phyloP scores from a whole-genome alignment of 2,888 invertebrate genomes.

The Orthosia gracilis region DNA sequence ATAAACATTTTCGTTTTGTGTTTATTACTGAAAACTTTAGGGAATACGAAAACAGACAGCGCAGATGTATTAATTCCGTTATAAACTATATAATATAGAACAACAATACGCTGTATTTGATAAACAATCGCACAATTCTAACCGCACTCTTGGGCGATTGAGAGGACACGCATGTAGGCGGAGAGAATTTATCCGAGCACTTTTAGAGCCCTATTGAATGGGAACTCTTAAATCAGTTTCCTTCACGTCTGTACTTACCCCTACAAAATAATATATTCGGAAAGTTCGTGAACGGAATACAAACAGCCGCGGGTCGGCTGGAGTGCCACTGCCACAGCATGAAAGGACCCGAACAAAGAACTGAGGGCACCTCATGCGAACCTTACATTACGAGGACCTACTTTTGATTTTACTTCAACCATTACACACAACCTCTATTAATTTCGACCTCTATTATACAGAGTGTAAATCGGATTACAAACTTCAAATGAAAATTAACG shows the following conservation, averaged over 20 bases:
- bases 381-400: conserved; percentile 71
- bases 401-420: conserved; percentile 67
- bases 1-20: background rate
- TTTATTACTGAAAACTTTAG: background rate
- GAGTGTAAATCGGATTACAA: conserved; percentile 65
- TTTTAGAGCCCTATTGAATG: conserved; percentile 82
- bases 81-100: conserved; percentile 1
- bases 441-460: conserved; percentile 61
- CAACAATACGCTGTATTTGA: conserved; percentile 51
- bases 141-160: conserved; percentile 62
- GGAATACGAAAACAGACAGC: background rate
- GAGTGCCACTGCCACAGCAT: conserved; percentile 81
- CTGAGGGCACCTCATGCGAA: conserved; percentile 76
- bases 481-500: conserved; percentile 66
- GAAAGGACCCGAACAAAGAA: conserved; percentile 84
- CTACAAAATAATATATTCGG: conserved; percentile 88
- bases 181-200: conserved; percentile 77
- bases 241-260: conserved; percentile 82
- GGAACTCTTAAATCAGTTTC: conserved; percentile 86
- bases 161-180: conserved; percentile 70
- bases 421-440: conserved; percentile 67
- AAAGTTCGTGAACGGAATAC: conserved; percentile 89
- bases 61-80: conserved; percentile 9
- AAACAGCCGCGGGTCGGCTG: conserved; percentile 82
- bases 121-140: conserved; percentile 71